Evolutionary conservation across 2,113 vertebrate species (phyloP), one percentile per base, ranked within the genome.

Genomic region (Xiphophorus hellerii): DNA sequence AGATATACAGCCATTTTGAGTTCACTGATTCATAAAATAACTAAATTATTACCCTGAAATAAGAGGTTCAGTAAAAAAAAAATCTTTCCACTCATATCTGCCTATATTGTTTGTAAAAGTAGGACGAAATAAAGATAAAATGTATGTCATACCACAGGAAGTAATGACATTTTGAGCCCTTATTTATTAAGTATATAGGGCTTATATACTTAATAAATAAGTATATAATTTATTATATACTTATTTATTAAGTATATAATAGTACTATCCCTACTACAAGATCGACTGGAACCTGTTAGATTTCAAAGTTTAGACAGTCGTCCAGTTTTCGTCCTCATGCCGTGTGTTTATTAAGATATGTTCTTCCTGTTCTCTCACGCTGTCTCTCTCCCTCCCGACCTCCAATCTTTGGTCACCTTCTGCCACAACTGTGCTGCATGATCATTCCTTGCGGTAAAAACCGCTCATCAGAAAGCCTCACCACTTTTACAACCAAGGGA

Each of bases 231-330:
- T 1, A 28, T 28, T 28, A 28, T 28, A 28, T 28, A 28, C 28
- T 28, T 28, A 28, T 28, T 1, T 28, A 28, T 28, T 28, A 28
- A 28, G 28, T 28, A 28, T 28, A 28, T 28, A 28, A 28, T 28
- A 99, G 84, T 99, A 99, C 90, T 99, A 99, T 80, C 98, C 98
- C 0, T 99, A 99, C 94, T 99, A 99, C 95, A 99, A 99, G 94
- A 98, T 99, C 3, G 97, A 99, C 83, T 99, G 97, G 94, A 99
- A 97, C 89, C 93, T 99, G 91, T 92, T 99, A 90, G 98, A 99
- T 83, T 98, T 98, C 93, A 99, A 99, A 95, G 96, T 95, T 88
- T 77, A 81, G 74, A 74, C 29, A 20, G 14, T 72, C 71, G n/a
- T 8, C 8, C 11, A 5, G 17, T 69, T 11, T 73, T 60, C 69